Base-by-base conservation (phyloP, 2,888 invertebrate species). In the Apamea monoglypha region DNA sequence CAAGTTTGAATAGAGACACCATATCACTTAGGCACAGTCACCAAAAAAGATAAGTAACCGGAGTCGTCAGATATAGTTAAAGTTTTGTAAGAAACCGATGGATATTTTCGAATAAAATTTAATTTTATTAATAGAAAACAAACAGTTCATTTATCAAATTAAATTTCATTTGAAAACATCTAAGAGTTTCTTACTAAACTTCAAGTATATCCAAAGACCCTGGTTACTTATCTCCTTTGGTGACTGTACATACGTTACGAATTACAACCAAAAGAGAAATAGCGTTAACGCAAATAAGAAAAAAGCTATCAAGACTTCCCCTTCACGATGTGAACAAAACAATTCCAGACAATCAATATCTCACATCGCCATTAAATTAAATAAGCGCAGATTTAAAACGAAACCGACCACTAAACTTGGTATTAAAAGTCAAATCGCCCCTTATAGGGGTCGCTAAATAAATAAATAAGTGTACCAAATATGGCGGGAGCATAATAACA, bases 391-490 rank as follows among this genome's bases (percentile, higher is more conserved):
- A 89, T 91, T 91, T 92, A 90, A 89, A 92, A 92, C 90, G 91
- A 90, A 89, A 87, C 87, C 90, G 86, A 92, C 94, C 95, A 94
- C 95, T 95, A 95, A 96, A 94, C 91, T 91, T 89, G 91, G 91
- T 92, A 96, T 96, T 96, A 95, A 96, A 95, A 95, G 95, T 95
- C 94, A 96, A 95, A 94, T 92, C 94, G 88, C 95, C 95, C 95
- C 94, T 92, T 93, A 92, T 93, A 95, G 94, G 95, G 96, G 95
- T 93, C 92, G 95, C 90, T 93, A 94, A 93, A 95, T 96, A 96
- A 96, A 96, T 96, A 96, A 96, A 96, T 96, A 96, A 96, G 94
- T 95, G 94, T 94, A 93, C 93, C 93, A 94, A 96, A 95, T 96
- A 96, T 95, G 94, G 94, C 93, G 93, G 95, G 93, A 94, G 94